Evolutionary conservation across 2,797 vertebrate species (phyloP).

Genomic region (Sebastes dallii): DNA sequence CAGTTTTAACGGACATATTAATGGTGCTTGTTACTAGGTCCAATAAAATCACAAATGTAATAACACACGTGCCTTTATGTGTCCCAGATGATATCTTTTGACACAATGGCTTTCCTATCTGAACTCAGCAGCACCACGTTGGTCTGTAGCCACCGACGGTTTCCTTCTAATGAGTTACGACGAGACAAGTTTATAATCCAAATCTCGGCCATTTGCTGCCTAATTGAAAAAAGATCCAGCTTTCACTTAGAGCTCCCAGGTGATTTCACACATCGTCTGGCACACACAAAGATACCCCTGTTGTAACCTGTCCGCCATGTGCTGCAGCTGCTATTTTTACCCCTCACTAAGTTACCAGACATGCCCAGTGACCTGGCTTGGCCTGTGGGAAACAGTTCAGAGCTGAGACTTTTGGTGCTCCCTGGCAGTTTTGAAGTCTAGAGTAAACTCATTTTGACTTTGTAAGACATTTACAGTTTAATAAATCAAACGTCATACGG

Average conservation of each 20-base stretch:
- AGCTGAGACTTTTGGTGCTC: constrained; percentile 13
- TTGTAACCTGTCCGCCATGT: constrained; percentile 46
- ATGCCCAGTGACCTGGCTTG: constrained; percentile 15
- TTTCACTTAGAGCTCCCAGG: constrained; percentile 50
- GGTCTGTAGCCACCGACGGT: neutral
- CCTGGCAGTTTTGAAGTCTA: neutral
- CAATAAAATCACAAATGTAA: constrained; percentile 57
- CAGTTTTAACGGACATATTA: constrained; percentile 31
- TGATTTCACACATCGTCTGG: constrained; percentile 62
- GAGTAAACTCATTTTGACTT: neutral
- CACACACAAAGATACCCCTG: constrained; percentile 63
- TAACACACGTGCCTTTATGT: constrained; percentile 48
- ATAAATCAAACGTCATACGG: neutral
- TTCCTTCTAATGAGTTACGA: constrained; percentile 51
- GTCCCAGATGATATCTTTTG: constrained; percentile 45
- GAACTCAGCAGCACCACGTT: neutral
- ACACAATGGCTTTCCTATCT: constrained; percentile 31
- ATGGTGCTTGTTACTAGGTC: constrained; percentile 40
- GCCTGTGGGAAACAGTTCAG: constrained; percentile 28
- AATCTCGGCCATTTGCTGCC: constrained; percentile 45
- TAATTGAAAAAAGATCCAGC: constrained; percentile 66
- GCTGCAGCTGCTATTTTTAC: constrained; percentile 49
- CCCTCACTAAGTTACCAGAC: constrained; percentile 23
- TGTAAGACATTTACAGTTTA: neutral
- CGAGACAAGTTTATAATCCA: constrained; percentile 53